phyloP scores from a whole-genome alignment of 2,888 invertebrate genomes.

The Theretra japonica region DNA sequence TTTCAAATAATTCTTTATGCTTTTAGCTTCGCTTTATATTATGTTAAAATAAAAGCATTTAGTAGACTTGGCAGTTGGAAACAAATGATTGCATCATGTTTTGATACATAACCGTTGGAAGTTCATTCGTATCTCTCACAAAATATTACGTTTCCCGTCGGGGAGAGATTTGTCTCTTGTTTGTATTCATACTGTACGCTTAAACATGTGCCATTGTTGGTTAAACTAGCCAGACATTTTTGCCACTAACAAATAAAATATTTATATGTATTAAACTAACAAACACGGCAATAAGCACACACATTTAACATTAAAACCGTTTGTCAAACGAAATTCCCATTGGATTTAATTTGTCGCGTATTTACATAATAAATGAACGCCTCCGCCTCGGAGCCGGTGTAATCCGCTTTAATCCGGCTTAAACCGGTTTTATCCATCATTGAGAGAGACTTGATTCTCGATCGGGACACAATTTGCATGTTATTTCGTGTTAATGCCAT shows the following conservation, averaged over 20 bases:
- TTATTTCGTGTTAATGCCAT: slow-evolving; percentile 74
- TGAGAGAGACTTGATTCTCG: slow-evolving; percentile 82
- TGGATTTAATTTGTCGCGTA: slow-evolving; percentile 84
- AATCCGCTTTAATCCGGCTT: slow-evolving; percentile 70
- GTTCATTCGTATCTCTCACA: too few relatives aligned
- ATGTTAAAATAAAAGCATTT: too few relatives aligned
- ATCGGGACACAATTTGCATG: slow-evolving; percentile 80
- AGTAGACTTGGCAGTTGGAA: too few relatives aligned
- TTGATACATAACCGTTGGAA: too few relatives aligned
- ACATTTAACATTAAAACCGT: slow-evolving; percentile 67
- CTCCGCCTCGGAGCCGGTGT: slow-evolving; percentile 71
- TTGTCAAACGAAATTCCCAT: slow-evolving; percentile 81
- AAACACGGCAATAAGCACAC: slow-evolving; percentile 51
- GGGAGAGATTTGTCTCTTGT: not conserved
- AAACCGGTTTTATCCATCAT: slow-evolving; percentile 81
- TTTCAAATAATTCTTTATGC: too few relatives aligned
- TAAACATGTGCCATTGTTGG: not conserved
- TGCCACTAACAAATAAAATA: not conserved
- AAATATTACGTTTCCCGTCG: too few relatives aligned
- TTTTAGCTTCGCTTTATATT: too few relatives aligned
- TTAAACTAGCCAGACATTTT: slow-evolving; percentile 12
- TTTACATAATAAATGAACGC: slow-evolving; percentile 84
- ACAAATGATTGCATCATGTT: too few relatives aligned
- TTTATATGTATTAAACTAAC: slow-evolving; percentile 44
- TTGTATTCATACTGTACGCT: not conserved